Conservation (phyloP, 2,888 invertebrate species). For the Acleris sparsana region DNA sequence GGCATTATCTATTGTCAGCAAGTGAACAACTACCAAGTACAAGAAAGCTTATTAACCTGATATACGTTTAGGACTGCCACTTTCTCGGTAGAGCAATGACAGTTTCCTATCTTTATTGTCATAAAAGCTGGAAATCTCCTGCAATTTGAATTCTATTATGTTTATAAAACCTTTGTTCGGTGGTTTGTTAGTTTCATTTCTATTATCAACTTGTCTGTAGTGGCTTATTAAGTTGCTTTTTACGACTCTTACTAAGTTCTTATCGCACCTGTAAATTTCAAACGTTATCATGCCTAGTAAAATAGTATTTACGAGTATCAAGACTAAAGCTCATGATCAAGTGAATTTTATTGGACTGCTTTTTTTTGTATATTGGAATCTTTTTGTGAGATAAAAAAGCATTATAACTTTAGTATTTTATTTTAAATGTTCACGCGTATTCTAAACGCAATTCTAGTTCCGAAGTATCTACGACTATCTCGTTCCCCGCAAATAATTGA, state of each 20-base stretch:
- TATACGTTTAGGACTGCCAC: no score
- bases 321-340: slow-evolving; percentile 3
- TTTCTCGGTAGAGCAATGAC: no score
- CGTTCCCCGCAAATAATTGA: slow-evolving; percentile 7
- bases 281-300: slow-evolving; percentile 9
- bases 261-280: slow-evolving; percentile 11
- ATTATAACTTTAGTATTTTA: neutral
- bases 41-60: no score
- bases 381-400: no score
- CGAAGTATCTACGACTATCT: neutral
- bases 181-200: neutral
- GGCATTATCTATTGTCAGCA: no score
- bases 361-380: neutral
- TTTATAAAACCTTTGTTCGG: neutral
- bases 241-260: slow-evolving; percentile 7
- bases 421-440: neutral
- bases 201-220: neutral
- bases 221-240: slow-evolving; percentile 2
- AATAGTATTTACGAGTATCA: slow-evolving; percentile 2
- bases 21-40: no score
- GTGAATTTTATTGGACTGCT: slow-evolving; percentile 1
- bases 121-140: no score
- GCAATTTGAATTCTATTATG: no score
- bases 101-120: no score
- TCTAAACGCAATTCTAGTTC: neutral